These are phyloP conservation scores for Nestor notabilis DNA, from an alignment of 2,113 vertebrate species.

Conservation along the genomic window DNA sequence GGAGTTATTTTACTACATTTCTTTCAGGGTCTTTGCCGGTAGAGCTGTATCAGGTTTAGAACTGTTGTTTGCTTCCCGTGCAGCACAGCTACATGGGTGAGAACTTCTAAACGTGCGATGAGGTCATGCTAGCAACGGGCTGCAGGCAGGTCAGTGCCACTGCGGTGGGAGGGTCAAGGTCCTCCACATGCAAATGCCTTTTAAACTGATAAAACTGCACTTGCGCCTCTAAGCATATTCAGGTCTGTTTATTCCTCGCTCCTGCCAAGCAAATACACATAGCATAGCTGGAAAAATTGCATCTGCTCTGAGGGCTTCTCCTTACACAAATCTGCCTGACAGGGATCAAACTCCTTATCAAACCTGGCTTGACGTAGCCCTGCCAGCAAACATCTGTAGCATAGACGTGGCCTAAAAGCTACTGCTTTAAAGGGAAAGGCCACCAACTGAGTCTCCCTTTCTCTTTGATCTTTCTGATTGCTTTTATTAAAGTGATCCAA, in stretches of 20 bases:
- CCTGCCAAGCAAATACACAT: neutral
- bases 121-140: fast-evolving
- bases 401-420: neutral
- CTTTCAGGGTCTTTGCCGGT: neutral
- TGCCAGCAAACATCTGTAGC: conserved; percentile 43
- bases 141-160: neutral
- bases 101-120: fast-evolving
- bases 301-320: neutral
- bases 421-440: conserved; percentile 17
- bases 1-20: neutral
- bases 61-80: neutral
- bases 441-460: conserved; percentile 28
- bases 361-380: neutral
- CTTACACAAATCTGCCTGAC: neutral
- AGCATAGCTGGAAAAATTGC: neutral
- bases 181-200: neutral
- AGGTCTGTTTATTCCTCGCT: neutral
- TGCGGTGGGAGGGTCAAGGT: neutral
- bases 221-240: neutral
- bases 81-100: neutral
- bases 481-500: conserved; percentile 27
- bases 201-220: neutral
- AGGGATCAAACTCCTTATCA: conserved; percentile 25
- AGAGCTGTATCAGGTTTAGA: neutral
- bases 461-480: conserved; percentile 23